A percentile compares a stretch with the other conserved stretches of the same genome.
These are phyloP conservation scores for Beris morrisii DNA, from an alignment of 2,888 invertebrate genomes.

Conservation along the genomic window DNA sequence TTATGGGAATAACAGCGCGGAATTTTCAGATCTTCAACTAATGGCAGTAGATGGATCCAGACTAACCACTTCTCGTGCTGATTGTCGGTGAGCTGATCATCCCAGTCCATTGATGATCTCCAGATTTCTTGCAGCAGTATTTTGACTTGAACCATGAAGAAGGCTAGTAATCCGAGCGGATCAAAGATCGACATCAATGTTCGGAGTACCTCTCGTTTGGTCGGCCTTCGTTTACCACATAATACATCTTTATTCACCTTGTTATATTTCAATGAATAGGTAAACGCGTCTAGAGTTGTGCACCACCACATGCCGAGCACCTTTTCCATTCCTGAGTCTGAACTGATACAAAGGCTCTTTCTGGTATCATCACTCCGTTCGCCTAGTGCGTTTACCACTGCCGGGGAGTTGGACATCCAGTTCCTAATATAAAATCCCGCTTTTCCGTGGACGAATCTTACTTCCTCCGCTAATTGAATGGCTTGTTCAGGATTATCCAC, in stretches of 20 bases:
- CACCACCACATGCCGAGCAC: conserved; percentile 39
- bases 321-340: conserved; percentile 30
- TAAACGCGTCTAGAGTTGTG: conserved; percentile 32
- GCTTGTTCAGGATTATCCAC: not conserved
- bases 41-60: conserved; percentile 28
- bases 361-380: not conserved
- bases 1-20: conserved; percentile 33
- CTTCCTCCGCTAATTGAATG: conserved; percentile 28
- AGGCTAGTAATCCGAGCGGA: not conserved
- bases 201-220: conserved; percentile 37
- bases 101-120: conserved; percentile 20
- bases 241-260: conserved; percentile 15
- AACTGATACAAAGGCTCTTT: not conserved
- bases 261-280: conserved; percentile 35
- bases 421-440: conserved; percentile 40
- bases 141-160: conserved; percentile 32
- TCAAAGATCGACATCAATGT: conserved; percentile 32
- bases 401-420: conserved; percentile 38
- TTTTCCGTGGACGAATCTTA: not conserved
- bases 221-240: conserved; percentile 20
- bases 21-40: conserved; percentile 25
- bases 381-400: conserved; percentile 29
- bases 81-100: too few relatives aligned
- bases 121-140: conserved; percentile 40
- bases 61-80: conserved; percentile 11